Conservation (phyloP, 2,888 invertebrate species). For the Keiferia lycopersicella region DNA sequence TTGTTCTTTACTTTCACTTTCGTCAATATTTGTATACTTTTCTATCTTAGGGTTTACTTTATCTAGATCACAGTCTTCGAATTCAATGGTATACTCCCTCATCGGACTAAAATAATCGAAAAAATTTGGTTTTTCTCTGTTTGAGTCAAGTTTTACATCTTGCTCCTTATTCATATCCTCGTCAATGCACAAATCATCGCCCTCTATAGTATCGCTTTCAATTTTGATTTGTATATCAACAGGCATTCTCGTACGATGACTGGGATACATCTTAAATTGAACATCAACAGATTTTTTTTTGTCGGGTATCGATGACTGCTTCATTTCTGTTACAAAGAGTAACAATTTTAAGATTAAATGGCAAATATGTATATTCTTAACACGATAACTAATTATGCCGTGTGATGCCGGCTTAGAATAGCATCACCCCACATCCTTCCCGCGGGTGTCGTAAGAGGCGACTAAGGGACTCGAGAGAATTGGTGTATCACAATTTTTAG, state of each 20-base stretch:
- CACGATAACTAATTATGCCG: too few relatives aligned
- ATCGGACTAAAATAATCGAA: not conserved
- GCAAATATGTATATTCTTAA: too few relatives aligned
- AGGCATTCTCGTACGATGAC: not conserved
- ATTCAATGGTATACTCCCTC: not conserved
- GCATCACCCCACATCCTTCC: too few relatives aligned
- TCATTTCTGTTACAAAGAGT: not conserved
- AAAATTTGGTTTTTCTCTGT: not conserved
- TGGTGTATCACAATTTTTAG: too few relatives aligned
- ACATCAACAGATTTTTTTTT: not conserved
- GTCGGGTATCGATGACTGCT: not conserved
- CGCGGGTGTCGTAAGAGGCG: too few relatives aligned
- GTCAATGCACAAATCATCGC: not conserved
- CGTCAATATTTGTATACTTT: not conserved
- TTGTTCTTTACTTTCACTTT: not conserved
- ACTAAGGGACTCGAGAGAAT: too few relatives aligned
- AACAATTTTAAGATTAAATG: not conserved
- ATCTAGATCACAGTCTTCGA: not conserved
- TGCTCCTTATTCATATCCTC: not conserved
- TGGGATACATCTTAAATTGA: not conserved
- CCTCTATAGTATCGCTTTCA: not conserved
- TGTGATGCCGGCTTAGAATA: too few relatives aligned
- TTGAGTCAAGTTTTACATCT: not conserved
- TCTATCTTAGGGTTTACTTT: not conserved
- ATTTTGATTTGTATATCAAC: not conserved